Evolutionary conservation across 2,113 vertebrate genomes (phyloP).

Genomic region (Tachysurus fulvidraco): DNA sequence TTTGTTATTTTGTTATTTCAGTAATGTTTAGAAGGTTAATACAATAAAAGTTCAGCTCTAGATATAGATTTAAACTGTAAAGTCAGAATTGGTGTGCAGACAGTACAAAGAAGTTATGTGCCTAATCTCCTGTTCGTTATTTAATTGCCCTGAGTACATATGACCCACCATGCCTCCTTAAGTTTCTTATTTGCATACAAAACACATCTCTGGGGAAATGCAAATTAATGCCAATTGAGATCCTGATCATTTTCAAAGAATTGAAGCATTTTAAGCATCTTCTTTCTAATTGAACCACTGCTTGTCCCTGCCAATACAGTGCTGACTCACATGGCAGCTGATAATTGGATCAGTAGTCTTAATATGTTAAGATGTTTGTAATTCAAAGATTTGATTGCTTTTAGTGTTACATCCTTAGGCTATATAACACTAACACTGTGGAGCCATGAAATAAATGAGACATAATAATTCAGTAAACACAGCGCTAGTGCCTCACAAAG

Average conservation of each 20-base stretch:
- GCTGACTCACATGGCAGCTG: conserved; percentile 35
- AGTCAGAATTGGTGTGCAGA: background rate
- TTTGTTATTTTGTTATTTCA: background rate
- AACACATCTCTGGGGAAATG: conserved; percentile 47
- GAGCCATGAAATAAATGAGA: conserved; percentile 39
- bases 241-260: conserved; percentile 34
- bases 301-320: conserved; percentile 28
- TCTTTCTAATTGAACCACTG: conserved; percentile 49
- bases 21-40: conserved; percentile 14
- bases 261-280: conserved; percentile 49
- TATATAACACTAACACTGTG: background rate
- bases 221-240: conserved; percentile 45
- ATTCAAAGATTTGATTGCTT: conserved; percentile 50
- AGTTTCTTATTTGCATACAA: conserved; percentile 51
- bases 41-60: background rate
- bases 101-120: background rate
- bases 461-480: conserved; percentile 34
- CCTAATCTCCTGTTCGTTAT: conserved; percentile 27
- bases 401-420: conserved; percentile 42
- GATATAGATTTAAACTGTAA: conserved; percentile 6
- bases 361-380: conserved; percentile 38
- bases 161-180: conserved; percentile 42
- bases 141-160: conserved; percentile 51
- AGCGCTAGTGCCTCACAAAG: conserved; percentile 1
- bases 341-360: conserved; percentile 48